A percentile compares a stretch with the other conserved stretches of the same genome.
These are phyloP conservation scores for Parasteatoda lunata DNA, from an alignment of 2,888 invertebrate species.

Conservation along the genomic window DNA sequence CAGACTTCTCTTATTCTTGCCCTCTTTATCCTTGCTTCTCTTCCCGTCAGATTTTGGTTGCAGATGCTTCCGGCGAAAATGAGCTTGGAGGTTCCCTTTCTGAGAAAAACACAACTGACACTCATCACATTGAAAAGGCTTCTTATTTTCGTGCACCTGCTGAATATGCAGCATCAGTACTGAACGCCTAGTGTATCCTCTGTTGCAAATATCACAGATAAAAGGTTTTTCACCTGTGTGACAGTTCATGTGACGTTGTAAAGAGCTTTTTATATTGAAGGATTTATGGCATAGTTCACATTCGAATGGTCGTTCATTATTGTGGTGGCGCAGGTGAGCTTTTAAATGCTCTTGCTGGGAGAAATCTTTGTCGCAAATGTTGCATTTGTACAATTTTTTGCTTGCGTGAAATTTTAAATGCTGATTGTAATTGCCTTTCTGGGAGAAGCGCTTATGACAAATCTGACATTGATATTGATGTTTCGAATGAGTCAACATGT, in stretches of 20 bases:
- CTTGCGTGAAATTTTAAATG: slow-evolving; percentile 68
- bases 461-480: slow-evolving; percentile 47
- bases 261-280: slow-evolving; percentile 61
- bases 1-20: slow-evolving; percentile 15
- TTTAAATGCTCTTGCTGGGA: slow-evolving; percentile 50
- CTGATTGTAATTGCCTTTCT: slow-evolving; percentile 56
- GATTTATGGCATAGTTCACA: slow-evolving; percentile 57
- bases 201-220: slow-evolving; percentile 60
- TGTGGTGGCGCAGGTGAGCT: slow-evolving; percentile 60
- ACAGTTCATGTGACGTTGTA: slow-evolving; percentile 63
- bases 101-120: slow-evolving; percentile 61
- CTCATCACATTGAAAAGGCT: slow-evolving; percentile 61
- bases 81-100: slow-evolving; percentile 65
- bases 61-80: slow-evolving; percentile 53
- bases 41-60: slow-evolving; percentile 40
- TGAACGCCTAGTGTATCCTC: slow-evolving; percentile 60
- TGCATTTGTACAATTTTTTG: slow-evolving; percentile 68
- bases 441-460: slow-evolving; percentile 50
- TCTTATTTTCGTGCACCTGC: slow-evolving; percentile 63
- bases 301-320: slow-evolving; percentile 57
- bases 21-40: slow-evolving; percentile 16
- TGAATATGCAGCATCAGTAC: slow-evolving; percentile 63
- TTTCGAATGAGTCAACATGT: slow-evolving; percentile 35
- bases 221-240: slow-evolving; percentile 64
- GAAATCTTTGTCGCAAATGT: slow-evolving; percentile 72